These are phyloP conservation scores for Silurus glanis DNA, from an alignment of 2,113 vertebrate genomes.

Conservation along the genomic window DNA sequence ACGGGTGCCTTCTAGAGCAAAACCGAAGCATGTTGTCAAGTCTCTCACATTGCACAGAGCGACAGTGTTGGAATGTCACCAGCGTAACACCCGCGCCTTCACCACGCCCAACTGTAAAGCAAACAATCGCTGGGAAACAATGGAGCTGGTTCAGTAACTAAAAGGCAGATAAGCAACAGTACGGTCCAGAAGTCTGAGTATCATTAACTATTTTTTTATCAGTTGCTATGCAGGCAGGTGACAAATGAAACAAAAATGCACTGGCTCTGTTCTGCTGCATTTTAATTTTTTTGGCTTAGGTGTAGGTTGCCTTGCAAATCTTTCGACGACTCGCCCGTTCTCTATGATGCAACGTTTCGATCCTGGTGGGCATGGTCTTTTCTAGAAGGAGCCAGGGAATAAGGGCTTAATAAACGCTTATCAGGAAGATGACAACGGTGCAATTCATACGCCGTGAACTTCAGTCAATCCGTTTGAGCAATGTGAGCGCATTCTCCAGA, in stretches of 20 bases:
- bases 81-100: not conserved
- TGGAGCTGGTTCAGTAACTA: not conserved
- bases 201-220: slow-evolving; percentile 13
- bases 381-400: not conserved
- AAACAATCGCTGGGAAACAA: slow-evolving; percentile 5
- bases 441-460: not conserved
- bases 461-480: not conserved
- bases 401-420: not conserved
- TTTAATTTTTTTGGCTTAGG: not conserved
- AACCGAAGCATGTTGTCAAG: not conserved
- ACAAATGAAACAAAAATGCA: no score
- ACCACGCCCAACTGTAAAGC: slow-evolving; percentile 1
- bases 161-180: not conserved
- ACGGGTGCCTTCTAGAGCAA: not conserved
- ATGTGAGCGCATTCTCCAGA: no score
- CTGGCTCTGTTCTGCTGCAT: no score
- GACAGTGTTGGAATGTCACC: slow-evolving; percentile 1
- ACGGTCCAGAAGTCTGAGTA: not conserved
- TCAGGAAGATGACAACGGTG: not conserved
- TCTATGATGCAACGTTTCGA: not conserved
- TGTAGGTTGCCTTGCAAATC: not conserved
- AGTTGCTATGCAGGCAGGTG: not conserved
- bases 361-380: not conserved
- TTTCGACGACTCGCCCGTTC: not conserved
- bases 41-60: not conserved